Base-by-base conservation (phyloP, 1,140 invertebrate species). In the Drosophila dunni region DNA sequence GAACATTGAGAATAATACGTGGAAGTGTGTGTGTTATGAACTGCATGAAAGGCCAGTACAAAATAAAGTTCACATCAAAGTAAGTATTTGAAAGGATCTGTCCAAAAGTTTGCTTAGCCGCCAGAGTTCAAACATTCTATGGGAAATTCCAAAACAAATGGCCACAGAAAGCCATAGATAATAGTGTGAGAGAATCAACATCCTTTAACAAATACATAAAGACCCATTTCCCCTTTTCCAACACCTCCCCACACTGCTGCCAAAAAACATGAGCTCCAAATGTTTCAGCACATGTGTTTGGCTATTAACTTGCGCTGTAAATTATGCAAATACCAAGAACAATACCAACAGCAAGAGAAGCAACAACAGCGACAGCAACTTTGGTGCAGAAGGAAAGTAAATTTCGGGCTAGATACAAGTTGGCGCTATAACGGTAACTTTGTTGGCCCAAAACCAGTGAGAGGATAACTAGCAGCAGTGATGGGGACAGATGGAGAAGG, bases 251-350 rank as follows among this genome's bases (percentile, higher is more conserved):
- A n/a, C 10, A 29, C 17, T 2, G 17, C 0, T 20, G 42, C 34
- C 15, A 33, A 24, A 56, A 20, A 33, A 38, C 44, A 40, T 40
- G 11, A 13, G 48, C 8, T 38, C 13, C 36, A 0, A 56, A 65
- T 65, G 34, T 65, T 65, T 34, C 36, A 42, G 38, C 70, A 73
- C 70, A 73, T 73, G 70, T 73, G 64, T 73, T 67, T 46, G 63
- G 64, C 64, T 53, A 73, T 73, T 73, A 73, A 60, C 70, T 73
- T 60, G 70, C 48, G 69, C 62, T 63, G 65, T 78, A 77, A 81
- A 81, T 81, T 84, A 84, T 84, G 82, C 81, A 84, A 86, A 84
- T 85, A 24, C 38, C 40, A 38, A 9, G 48, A 34, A 13, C 51
- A 33, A 24, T 17, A 34, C 4, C 42, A 34, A 40, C 33, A 13